phyloP scores from a whole-genome alignment of 1,140 invertebrate species.

The Babylonia areolata region DNA sequence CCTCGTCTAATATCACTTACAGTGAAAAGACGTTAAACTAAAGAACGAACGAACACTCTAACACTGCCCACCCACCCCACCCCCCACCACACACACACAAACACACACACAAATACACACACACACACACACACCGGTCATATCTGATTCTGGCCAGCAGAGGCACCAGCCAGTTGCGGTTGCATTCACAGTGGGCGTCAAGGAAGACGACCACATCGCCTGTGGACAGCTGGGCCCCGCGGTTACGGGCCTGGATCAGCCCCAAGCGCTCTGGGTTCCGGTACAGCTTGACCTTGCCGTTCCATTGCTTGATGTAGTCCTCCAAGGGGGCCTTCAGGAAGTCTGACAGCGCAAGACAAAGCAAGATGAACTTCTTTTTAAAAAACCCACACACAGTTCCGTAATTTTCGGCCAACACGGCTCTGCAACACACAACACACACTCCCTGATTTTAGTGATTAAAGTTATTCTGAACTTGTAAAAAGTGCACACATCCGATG shows the following conservation, averaged over 20 bases:
- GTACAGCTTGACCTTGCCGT: constrained; percentile 88
- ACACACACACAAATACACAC: constrained; percentile 2
- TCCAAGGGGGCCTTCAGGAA: constrained; percentile 92
- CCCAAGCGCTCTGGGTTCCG: constrained; percentile 91
- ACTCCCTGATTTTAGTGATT: too few relatives aligned
- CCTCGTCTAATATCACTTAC: too few relatives aligned
- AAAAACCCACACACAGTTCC: too few relatives aligned
- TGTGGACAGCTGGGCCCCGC: constrained; percentile 93
- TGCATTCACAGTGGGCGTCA: constrained; percentile 90
- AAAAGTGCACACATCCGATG: too few relatives aligned
- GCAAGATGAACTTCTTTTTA: too few relatives aligned
- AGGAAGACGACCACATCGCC: constrained; percentile 99
- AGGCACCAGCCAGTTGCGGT: constrained; percentile 96
- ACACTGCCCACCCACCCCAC: too few relatives aligned
- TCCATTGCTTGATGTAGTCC: constrained; percentile 84
- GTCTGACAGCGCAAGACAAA: too few relatives aligned
- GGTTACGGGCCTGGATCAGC: constrained; percentile 93
- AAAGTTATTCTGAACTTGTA: too few relatives aligned
- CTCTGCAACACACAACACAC: not conserved
- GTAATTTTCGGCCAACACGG: too few relatives aligned
- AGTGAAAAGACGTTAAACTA: too few relatives aligned
- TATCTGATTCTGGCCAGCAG: constrained; percentile 94
- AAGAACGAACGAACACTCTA: too few relatives aligned
- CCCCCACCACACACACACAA: constrained; percentile 25
- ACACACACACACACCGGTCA: constrained; percentile 80